Evolutionary conservation across 1,140 invertebrate genomes (phyloP).

Genomic region (Heliconius nattereri): DNA sequence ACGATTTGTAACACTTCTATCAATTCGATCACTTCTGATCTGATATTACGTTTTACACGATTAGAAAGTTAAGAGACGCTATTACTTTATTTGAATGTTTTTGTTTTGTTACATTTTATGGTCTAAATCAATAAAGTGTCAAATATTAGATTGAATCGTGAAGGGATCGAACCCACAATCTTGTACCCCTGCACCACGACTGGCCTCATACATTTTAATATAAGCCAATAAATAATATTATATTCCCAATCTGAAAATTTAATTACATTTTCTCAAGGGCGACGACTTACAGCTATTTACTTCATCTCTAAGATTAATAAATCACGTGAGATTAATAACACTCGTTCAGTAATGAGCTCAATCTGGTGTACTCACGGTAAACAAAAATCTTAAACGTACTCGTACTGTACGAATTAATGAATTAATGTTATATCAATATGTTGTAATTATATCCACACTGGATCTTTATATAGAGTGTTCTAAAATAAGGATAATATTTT

Average conservation of each 20-base stretch:
- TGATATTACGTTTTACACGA: not conserved
- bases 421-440: constrained; percentile 4
- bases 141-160: too few species aligned
- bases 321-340: constrained; percentile 3
- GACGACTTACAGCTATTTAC: constrained; percentile 5
- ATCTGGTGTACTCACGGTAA: not conserved
- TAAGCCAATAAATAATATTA: not conserved
- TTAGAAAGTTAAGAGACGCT: not conserved
- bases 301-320: not conserved
- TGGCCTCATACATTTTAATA: not conserved
- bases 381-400: not conserved
- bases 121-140: not conserved
- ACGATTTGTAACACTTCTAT: constrained; percentile 3
- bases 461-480: not conserved
- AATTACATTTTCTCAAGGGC: not conserved
- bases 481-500: not conserved
- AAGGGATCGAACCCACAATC: too few species aligned
- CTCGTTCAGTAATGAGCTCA: not conserved
- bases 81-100: not conserved
- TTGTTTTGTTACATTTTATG: not conserved
- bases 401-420: constrained; percentile 1
- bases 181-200: not conserved
- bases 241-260: not conserved
- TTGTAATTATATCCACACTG: not conserved
- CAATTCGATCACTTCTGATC: constrained; percentile 1